Base-by-base conservation (phyloP, 2,113 vertebrate species). In the Anas platyrhynchos region DNA sequence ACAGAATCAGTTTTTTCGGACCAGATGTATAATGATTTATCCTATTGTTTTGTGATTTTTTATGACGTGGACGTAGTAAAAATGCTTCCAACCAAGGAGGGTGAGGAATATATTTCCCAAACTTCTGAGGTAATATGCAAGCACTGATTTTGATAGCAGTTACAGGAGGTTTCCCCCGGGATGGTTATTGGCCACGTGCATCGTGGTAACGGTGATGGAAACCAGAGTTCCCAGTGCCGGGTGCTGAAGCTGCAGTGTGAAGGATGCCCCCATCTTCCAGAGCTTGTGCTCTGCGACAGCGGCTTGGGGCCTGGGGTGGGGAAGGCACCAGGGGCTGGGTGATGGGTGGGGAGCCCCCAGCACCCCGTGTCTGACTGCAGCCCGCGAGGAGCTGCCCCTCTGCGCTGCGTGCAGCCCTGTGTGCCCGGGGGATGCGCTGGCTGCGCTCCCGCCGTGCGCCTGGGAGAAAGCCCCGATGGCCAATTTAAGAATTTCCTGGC, bases 381-480 rank as follows among this genome's bases (percentile, higher is more conserved):
- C 34, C 16, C 67, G 0, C 0, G 0, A 58, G 52, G 41, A 31
- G 3, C 9, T 62, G 66, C 41, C 58, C 56, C 34, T 11, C 29
- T 17, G 32, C 2, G 2, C 89, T 52, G 50, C 23, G 23, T 52
- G 50, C 50, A 26, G 17, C 10, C 8, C 69, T 1, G 5, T 3
- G 1, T 7, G 0, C 27, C 66, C 38, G 10, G 52, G 21, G 25
- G 71, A 63, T 23, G 71, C 1, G 3, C 32, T n/a, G 63, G 32
- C 67, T 87, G 85, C 5, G 1, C 31, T 69, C 25, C 59, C 59
- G n/a, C 68, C 18, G 0, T 1, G 59, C 2, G 2, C 46, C 55
- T 34, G 2, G 2, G 16, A 26, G 41, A 58, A 31, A 36, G 2
- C 1, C 18, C 21, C 61, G 5, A 13, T 26, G 50, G 25, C 50